Evolutionary conservation across 2,797 vertebrate species (phyloP).

Genomic region (Allobates femoralis): DNA sequence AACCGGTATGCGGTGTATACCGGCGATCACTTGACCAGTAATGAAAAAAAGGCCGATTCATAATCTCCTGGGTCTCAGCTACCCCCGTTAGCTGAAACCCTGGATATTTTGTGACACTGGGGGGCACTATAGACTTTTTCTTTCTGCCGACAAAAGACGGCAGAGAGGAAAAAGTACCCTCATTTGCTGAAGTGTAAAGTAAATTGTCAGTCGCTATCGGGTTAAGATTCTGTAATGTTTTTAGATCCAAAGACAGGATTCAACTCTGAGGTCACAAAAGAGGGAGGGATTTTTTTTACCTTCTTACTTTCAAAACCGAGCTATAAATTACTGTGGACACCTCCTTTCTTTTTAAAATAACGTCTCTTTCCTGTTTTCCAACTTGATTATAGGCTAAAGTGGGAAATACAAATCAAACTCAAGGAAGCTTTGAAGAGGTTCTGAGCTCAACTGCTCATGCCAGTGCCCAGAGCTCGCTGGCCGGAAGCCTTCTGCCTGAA

Average conservation of each 20-base stretch:
- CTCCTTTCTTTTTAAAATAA: neutral
- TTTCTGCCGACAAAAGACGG: too few species aligned
- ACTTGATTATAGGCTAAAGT: constrained; percentile 87
- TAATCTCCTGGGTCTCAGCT: too few species aligned
- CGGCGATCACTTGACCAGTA: too few species aligned
- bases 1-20: too few species aligned
- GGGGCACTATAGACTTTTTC: too few species aligned
- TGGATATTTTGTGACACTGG: too few species aligned
- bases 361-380: neutral
- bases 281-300: neutral
- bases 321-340: neutral
- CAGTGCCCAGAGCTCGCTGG: constrained; percentile 84
- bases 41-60: too few species aligned
- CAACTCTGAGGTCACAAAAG: neutral
- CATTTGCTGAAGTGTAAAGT: too few species aligned
- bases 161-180: too few species aligned
- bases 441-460: constrained; percentile 91
- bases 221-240: neutral
- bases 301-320: neutral
- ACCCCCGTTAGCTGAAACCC: too few species aligned
- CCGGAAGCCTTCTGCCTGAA: constrained; percentile 74
- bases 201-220: too few species aligned
- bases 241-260: neutral
- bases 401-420: constrained; percentile 75
- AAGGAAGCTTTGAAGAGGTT: constrained; percentile 94